A percentile compares a stretch with the other conserved stretches of the same genome.
Evolutionary conservation across 2,797 vertebrate genomes (phyloP).

Genomic region (Phylloscopus collybita): DNA sequence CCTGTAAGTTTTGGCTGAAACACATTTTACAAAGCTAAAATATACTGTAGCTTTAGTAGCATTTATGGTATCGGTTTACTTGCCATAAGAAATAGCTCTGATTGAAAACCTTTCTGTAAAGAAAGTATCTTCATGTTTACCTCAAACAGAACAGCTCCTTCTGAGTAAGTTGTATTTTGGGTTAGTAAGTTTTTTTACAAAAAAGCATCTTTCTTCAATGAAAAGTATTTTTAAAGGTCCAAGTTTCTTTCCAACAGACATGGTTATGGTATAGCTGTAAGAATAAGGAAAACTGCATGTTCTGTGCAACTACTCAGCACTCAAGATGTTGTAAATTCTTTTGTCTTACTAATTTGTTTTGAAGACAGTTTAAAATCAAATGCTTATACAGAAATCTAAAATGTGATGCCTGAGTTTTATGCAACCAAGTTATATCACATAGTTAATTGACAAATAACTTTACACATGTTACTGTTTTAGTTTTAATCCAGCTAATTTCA

Average conservation of each 20-base stretch:
- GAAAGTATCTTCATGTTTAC: background rate
- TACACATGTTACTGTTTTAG: background rate
- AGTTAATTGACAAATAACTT: background rate
- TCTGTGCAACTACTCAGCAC: background rate
- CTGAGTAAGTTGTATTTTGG: background rate
- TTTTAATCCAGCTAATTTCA: background rate
- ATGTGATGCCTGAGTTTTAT: background rate
- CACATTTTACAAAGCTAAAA: background rate
- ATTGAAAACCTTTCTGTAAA: background rate
- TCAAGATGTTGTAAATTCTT: background rate
- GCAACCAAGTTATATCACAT: fast-evolving
- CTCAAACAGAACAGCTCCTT: background rate
- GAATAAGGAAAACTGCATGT: background rate
- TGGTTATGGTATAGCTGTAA: fast-evolving
- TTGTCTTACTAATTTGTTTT: background rate
- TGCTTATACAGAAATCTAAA: background rate
- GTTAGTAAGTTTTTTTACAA: background rate
- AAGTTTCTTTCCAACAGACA: background rate
- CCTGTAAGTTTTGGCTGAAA: background rate
- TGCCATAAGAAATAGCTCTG: background rate
- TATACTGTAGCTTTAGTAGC: background rate
- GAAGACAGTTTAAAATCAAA: background rate
- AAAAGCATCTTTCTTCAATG: background rate
- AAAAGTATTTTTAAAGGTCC: background rate
- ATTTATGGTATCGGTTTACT: background rate